Evolutionary conservation across 1,140 invertebrate genomes (phyloP).

Genomic region (Dryas iulia): DNA sequence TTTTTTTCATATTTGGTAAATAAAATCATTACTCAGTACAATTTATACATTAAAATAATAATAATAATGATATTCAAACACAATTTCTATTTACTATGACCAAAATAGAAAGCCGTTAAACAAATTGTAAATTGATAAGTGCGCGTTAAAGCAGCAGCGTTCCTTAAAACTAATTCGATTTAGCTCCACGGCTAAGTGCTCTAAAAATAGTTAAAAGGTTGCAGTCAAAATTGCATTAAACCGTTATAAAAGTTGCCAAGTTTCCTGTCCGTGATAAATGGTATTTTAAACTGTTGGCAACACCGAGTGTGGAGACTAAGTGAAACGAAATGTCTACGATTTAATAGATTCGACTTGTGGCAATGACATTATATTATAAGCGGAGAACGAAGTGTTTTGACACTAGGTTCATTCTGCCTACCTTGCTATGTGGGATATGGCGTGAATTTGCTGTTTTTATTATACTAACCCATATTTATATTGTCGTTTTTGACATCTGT

Average conservation of each 20-base stretch:
- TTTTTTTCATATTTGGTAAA: no score
- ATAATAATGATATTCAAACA: no score
- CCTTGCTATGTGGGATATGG: no score
- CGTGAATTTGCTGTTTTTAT: no score
- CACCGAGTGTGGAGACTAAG: slow-evolving; percentile 48
- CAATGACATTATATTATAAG: no score
- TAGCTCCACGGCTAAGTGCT: slow-evolving; percentile 43
- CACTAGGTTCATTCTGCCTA: no score
- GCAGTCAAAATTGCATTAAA: slow-evolving; percentile 62
- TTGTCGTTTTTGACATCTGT: not conserved
- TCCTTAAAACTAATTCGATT: slow-evolving; percentile 61
- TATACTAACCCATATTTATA: not conserved
- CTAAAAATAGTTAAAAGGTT: slow-evolving; percentile 60
- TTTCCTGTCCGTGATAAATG: slow-evolving; percentile 59
- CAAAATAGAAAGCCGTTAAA: not conserved
- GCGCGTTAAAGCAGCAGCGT: slow-evolving; percentile 13
- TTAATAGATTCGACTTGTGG: slow-evolving; percentile 17
- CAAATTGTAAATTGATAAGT: slow-evolving; percentile 4
- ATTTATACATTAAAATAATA: no score
- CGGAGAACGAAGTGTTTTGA: no score
- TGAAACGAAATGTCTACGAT: slow-evolving; percentile 35
- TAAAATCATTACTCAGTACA: no score
- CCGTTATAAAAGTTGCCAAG: slow-evolving; percentile 63
- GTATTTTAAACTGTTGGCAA: slow-evolving; percentile 74
- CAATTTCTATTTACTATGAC: not conserved